These are phyloP conservation scores for Nasonia vitripennis DNA, from an alignment of 1,140 invertebrate species.

Conservation along the genomic window DNA sequence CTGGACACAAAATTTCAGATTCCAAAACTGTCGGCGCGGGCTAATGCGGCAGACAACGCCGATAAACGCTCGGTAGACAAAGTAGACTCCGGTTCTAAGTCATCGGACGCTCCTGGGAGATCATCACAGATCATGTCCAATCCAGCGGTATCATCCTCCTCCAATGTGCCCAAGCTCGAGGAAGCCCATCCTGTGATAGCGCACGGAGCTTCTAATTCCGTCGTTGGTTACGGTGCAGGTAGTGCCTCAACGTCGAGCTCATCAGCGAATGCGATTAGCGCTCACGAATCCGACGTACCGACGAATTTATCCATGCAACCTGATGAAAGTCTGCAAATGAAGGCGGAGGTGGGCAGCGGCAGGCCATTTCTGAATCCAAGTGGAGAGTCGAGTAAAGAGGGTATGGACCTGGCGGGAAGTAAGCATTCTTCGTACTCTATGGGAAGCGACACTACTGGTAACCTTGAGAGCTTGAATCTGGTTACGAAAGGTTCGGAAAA, in stretches of 20 bases:
- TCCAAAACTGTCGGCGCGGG: conserved; percentile 83
- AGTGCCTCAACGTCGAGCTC: neutral
- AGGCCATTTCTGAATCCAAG: conserved; percentile 18
- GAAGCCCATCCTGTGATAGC: conserved; percentile 7
- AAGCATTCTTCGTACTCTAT: conserved; percentile 38
- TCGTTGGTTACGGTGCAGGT: conserved; percentile 6
- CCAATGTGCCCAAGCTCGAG: conserved; percentile 1
- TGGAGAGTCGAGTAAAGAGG: conserved; percentile 5
- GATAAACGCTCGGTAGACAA: conserved; percentile 58
- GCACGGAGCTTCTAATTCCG: conserved; percentile 19
- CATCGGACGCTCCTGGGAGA: neutral
- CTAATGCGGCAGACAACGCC: conserved; percentile 66
- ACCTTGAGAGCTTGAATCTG: conserved; percentile 67
- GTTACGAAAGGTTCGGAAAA: conserved; percentile 67
- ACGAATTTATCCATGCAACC: conserved; percentile 72
- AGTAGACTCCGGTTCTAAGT: conserved; percentile 49
- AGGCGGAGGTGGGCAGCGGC: conserved; percentile 56
- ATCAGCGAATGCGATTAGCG: neutral
- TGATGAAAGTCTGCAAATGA: conserved; percentile 60
- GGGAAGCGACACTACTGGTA: conserved; percentile 30
- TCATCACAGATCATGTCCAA: conserved; percentile 55
- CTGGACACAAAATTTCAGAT: conserved; percentile 91
- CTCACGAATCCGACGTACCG: conserved; percentile 53
- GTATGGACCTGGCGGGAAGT: neutral
- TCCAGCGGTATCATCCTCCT: conserved; percentile 46